Conservation (phyloP, 2,888 invertebrate genomes). For the Tricholauxania praeusta region DNA sequence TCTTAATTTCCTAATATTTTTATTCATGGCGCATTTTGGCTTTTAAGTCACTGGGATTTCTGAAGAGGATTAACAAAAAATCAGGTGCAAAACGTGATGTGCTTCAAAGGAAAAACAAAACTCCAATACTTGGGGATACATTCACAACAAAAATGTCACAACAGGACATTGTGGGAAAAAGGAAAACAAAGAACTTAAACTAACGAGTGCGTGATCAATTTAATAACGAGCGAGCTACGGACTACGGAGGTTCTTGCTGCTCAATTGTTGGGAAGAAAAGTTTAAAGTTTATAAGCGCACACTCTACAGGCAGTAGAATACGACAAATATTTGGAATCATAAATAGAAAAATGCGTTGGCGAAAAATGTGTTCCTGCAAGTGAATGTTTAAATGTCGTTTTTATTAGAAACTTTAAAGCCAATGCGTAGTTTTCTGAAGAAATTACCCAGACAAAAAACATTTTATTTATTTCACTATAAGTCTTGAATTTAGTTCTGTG, state of each 20-base stretch:
- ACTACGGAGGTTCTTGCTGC: constrained; percentile 6
- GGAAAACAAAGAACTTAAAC: constrained; percentile 42
- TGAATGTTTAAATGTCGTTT: no score
- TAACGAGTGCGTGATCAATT: constrained; percentile 56
- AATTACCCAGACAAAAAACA: no score
- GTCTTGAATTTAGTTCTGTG: no score
- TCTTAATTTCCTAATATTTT: constrained; percentile 51
- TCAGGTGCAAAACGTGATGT: constrained; percentile 63
- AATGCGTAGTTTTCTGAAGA: no score
- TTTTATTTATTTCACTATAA: no score
- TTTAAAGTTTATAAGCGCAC: constrained; percentile 7
- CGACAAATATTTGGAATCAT: no score
- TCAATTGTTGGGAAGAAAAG: constrained; percentile 18
- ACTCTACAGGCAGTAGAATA: constrained; percentile 18
- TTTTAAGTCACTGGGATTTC: constrained; percentile 42
- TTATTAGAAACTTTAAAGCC: no score
- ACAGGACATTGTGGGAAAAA: constrained; percentile 20
- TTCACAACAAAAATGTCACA: constrained; percentile 20
- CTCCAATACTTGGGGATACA: constrained; percentile 32
- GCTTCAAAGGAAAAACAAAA: constrained; percentile 47
- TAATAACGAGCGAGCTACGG: constrained; percentile 48
- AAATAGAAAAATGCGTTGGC: no score
- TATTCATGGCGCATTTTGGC: constrained; percentile 34
- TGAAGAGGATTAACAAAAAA: constrained; percentile 56
- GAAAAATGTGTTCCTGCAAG: no score